phyloP scores from a whole-genome alignment of 2,888 invertebrate genomes.

The Antitype chi region DNA sequence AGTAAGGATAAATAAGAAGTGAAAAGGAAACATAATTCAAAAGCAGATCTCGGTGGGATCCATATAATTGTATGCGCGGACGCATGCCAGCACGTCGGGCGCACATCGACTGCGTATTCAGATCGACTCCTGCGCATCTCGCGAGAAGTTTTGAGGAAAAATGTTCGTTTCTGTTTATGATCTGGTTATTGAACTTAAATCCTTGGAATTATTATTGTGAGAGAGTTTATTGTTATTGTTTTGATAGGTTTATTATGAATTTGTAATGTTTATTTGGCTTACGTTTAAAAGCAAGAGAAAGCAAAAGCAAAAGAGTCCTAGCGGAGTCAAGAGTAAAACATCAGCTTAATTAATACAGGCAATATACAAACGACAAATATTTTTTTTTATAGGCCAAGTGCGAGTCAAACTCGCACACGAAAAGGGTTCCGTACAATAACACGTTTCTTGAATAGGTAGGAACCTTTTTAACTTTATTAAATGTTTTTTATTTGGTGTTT shows the following conservation, averaged over 20 bases:
- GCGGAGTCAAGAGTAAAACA: neutral
- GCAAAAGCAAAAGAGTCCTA: neutral
- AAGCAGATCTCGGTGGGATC: constrained; percentile 58
- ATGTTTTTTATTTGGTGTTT: no score
- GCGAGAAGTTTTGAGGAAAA: constrained; percentile 67
- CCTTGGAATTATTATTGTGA: constrained; percentile 33
- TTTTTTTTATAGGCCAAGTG: no score
- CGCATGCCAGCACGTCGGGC: constrained; percentile 63
- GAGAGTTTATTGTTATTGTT: neutral
- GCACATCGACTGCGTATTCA: constrained; percentile 60
- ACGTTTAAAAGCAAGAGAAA: no score
- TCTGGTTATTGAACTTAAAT: constrained; percentile 71
- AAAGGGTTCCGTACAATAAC: no score
- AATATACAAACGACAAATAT: neutral
- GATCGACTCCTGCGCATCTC: constrained; percentile 62
- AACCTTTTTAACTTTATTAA: no score
- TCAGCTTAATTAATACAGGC: neutral
- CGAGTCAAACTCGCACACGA: no score
- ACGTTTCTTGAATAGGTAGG: no score
- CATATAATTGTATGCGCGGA: constrained; percentile 59
- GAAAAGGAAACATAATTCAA: constrained; percentile 64
- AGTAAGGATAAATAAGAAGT: constrained; percentile 50
- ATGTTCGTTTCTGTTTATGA: constrained; percentile 57
- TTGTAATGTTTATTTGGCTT: neutral
- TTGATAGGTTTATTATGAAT: neutral